Conservation (phyloP, 2,113 vertebrate species). For the Phodopus roborovskii region DNA sequence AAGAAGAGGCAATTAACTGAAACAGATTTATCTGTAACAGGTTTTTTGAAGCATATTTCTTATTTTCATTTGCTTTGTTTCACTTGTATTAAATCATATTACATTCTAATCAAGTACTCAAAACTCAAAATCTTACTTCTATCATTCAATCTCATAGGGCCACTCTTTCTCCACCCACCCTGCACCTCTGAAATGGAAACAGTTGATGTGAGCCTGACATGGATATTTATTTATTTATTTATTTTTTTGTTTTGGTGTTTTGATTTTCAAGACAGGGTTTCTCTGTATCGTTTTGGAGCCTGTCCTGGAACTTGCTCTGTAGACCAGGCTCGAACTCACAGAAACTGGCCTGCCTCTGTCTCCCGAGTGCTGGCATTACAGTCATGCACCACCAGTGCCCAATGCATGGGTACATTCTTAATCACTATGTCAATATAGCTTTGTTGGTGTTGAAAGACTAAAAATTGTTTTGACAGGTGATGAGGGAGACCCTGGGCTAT, state of each 20-base stretch:
- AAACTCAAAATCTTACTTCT: neutral
- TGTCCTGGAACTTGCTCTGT: too few relatives aligned
- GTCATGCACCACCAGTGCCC: too few relatives aligned
- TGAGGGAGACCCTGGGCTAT: neutral
- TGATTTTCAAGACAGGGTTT: too few relatives aligned
- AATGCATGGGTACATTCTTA: too few relatives aligned
- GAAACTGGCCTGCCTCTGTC: too few relatives aligned
- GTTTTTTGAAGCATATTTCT: neutral
- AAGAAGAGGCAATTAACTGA: neutral
- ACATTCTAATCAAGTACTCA: constrained; percentile 18
- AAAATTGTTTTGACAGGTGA: neutral
- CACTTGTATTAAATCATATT: constrained; percentile 29
- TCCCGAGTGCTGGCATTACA: too few relatives aligned
- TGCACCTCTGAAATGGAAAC: neutral
- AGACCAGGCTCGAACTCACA: too few relatives aligned
- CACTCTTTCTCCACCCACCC: neutral
- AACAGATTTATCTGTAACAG: constrained; percentile 16
- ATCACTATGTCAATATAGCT: neutral
- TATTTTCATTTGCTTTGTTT: constrained; percentile 49
- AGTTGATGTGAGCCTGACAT: constrained; percentile 11
- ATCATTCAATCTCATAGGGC: neutral
- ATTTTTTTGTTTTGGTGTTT: too few relatives aligned
- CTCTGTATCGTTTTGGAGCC: too few relatives aligned
- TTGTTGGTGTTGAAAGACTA: neutral
- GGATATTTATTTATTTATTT: neutral